Evolutionary conservation across 2,888 invertebrate species (phyloP).

Genomic region (Diadegma fenestrale): DNA sequence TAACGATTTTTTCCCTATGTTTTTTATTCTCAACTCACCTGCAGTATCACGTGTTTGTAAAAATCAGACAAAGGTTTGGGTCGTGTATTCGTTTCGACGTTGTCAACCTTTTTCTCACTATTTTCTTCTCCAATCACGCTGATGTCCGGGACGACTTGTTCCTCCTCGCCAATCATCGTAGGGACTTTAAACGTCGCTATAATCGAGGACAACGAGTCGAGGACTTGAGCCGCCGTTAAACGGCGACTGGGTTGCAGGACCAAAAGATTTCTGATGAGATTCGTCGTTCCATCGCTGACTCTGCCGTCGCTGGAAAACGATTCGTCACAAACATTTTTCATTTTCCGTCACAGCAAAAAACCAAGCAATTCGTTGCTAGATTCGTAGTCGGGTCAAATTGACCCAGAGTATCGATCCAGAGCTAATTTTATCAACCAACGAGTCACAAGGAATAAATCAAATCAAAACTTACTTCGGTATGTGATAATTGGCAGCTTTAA

Average conservation of each 20-base stretch:
- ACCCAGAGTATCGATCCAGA: not conserved
- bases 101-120: slow-evolving; percentile 66
- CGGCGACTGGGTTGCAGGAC: slow-evolving; percentile 89
- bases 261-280: slow-evolving; percentile 89
- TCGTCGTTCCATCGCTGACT: slow-evolving; percentile 88
- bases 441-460: not conserved
- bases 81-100: slow-evolving; percentile 52
- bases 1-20: not conserved
- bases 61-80: slow-evolving; percentile 75
- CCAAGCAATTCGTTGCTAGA: not conserved
- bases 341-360: not conserved
- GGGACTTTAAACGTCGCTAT: slow-evolving; percentile 86
- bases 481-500: slow-evolving; percentile 90
- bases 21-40: slow-evolving; percentile 69
- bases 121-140: slow-evolving; percentile 69
- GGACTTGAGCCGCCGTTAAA: slow-evolving; percentile 89
- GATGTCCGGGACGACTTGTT: slow-evolving; percentile 87
- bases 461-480: slow-evolving; percentile 89
- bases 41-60: slow-evolving; percentile 78
- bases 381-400: too few species aligned
- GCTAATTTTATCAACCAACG: not conserved
- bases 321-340: not conserved
- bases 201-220: slow-evolving; percentile 87
- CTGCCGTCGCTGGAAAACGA: slow-evolving; percentile 85
- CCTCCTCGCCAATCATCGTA: slow-evolving; percentile 85